A percentile compares a stretch with the other conserved stretches of the same genome.
phyloP scores from a whole-genome alignment of 2,888 invertebrate species.

The Baronia brevicornis region DNA sequence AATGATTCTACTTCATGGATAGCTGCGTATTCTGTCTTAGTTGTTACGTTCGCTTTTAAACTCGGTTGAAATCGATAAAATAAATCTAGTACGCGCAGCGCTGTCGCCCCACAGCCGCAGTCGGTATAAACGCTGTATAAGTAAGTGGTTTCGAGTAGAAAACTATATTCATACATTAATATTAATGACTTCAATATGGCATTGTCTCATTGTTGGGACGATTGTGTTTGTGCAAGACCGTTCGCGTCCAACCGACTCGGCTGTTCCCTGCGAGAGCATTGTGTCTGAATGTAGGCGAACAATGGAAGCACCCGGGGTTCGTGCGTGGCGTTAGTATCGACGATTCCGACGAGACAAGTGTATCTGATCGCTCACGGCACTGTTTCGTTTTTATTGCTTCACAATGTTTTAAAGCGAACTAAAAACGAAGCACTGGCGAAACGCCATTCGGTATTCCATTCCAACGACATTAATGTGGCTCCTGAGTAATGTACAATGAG shows the following conservation, averaged over 20 bases:
- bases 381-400: background rate
- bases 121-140: too few species aligned
- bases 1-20: too few species aligned
- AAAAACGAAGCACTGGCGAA: slow-evolving; percentile 1
- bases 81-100: too few species aligned
- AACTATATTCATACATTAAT: too few species aligned
- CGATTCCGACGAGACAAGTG: background rate
- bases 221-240: slow-evolving; percentile 13
- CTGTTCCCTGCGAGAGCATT: slow-evolving; percentile 5
- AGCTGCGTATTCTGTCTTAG: too few species aligned
- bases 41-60: too few species aligned
- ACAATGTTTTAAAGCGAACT: background rate
- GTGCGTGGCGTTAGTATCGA: background rate
- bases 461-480: slow-evolving; percentile 58
- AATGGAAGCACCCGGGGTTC: slow-evolving; percentile 1
- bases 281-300: slow-evolving; percentile 1
- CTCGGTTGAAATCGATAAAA: too few species aligned
- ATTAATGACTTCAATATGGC: slow-evolving; percentile 11
- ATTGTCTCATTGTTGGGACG: slow-evolving; percentile 11
- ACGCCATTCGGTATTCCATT: slow-evolving; percentile 36
- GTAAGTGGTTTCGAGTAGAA: too few species aligned
- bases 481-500: slow-evolving; percentile 60
- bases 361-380: background rate
- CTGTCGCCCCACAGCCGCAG: too few species aligned
- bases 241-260: slow-evolving; percentile 14